Evolutionary conservation across 1,140 invertebrate genomes (phyloP), one percentile per base, ranked within the genome.

Genomic region (Steinernema khuongi): DNA sequence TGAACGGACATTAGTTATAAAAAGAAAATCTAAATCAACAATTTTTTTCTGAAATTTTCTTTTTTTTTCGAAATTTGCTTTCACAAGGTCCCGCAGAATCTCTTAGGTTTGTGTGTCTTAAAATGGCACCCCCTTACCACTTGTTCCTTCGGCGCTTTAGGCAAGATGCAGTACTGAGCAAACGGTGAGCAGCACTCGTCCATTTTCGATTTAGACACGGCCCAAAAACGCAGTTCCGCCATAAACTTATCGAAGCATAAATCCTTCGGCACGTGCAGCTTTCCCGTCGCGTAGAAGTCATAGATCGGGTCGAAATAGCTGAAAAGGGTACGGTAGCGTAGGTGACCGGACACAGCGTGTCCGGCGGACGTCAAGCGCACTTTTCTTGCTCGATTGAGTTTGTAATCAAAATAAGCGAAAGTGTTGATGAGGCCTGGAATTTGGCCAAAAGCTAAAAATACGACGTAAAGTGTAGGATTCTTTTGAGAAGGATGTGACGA

Each of bases 281-380:
- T 83, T 14, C 83, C 83, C n/a, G 82, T 78, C n/a, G 80, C 81
- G 71, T 81, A 85, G 72, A 85, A 84, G 68, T 84, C 83, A 44
- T 85, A 84, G 68, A 84, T 82, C 18, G 83, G 83, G 68, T 83
- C 83, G 70, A 85, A 85, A 73, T 85, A 83, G 68, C 83, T 85
- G 73, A 44, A 81, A 69, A 36, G 41, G 18, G 33, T 11, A 30
- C 26, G 29, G 67, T 43, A 26, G 43, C 18, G n/a, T 18, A 73
- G 1, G 19, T 28, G 22, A 29, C 17, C 1, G 1, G 31, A 31
- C 18, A 4, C 66, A 72, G 17, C 19, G 69, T 18, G n/a, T 14
- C 22, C 17, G 11, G 14, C 18, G 75, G 36, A 41, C n/a, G n/a
- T 67, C 14, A 70, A 70, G 69, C 14, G 17, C 69, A 31, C 69